Evolutionary conservation across 1,140 invertebrate species (phyloP).

Genomic region (Saxidomus purpurata): DNA sequence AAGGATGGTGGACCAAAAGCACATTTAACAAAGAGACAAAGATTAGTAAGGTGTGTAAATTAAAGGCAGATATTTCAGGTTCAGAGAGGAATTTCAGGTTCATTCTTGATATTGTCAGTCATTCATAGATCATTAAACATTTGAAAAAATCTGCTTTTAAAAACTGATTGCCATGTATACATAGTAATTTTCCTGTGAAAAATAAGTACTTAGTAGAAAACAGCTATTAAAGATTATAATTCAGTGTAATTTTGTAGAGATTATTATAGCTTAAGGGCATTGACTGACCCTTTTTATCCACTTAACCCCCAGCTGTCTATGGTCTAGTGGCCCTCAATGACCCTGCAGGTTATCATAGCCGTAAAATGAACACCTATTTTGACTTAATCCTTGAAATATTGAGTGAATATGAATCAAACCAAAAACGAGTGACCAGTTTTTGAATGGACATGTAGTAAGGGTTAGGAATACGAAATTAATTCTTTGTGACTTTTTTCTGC

Average conservation of each 20-base stretch:
- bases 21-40: too few species aligned
- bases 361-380: constrained; percentile 28
- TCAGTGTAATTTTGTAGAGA: background rate
- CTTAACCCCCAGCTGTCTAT: constrained; percentile 13
- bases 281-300: constrained; percentile 21
- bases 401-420: constrained; percentile 23
- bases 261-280: background rate
- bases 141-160: too few species aligned
- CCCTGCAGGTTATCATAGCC: background rate
- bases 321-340: constrained; percentile 41
- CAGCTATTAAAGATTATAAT: background rate
- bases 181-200: too few species aligned
- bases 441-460: background rate
- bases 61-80: too few species aligned
- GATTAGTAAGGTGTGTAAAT: too few species aligned
- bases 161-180: too few species aligned
- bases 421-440: background rate
- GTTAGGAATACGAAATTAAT: background rate
- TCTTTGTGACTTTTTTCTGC: background rate
- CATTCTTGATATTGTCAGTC: too few species aligned
- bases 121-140: too few species aligned
- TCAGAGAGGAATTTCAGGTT: too few species aligned
- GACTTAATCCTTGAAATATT: constrained; percentile 4
- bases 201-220: too few species aligned
- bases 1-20: too few species aligned